Conservation (phyloP, 2,113 vertebrate species). For the Hiodon alosoides region DNA sequence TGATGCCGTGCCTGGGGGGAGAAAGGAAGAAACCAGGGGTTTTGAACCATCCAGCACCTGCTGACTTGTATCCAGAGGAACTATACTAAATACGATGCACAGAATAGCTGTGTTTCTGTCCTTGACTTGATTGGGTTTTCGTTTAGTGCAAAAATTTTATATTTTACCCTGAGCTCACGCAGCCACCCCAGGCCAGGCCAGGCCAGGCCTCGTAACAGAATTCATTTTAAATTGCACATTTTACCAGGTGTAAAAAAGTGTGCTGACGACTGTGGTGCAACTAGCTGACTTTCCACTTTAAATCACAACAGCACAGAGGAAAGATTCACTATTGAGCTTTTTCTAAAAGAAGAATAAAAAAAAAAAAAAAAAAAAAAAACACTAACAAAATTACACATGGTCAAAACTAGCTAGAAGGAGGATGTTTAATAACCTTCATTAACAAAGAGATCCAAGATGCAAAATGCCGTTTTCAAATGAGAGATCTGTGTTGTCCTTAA, state of each 20-base stretch:
- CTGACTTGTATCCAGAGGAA: background rate
- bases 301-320: background rate
- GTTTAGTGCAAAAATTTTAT: no score
- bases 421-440: no score
- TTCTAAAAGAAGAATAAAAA: no score
- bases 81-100: background rate
- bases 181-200: background rate
- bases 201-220: background rate
- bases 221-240: background rate
- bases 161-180: background rate
- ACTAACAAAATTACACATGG: background rate
- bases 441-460: no score
- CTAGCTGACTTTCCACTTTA: background rate
- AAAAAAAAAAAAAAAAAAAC: constrained; percentile 1
- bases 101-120: background rate
- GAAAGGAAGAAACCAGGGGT: constrained; percentile 13
- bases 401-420: no score
- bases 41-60: background rate
- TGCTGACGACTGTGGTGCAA: background rate
- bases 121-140: no score
- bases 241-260: background rate
- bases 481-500: no score
- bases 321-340: background rate
- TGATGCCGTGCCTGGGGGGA: constrained; percentile 79
- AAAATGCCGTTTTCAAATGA: no score